Base-by-base conservation (phyloP, 2,797 vertebrate species). In the Geotrypetes seraphini region DNA sequence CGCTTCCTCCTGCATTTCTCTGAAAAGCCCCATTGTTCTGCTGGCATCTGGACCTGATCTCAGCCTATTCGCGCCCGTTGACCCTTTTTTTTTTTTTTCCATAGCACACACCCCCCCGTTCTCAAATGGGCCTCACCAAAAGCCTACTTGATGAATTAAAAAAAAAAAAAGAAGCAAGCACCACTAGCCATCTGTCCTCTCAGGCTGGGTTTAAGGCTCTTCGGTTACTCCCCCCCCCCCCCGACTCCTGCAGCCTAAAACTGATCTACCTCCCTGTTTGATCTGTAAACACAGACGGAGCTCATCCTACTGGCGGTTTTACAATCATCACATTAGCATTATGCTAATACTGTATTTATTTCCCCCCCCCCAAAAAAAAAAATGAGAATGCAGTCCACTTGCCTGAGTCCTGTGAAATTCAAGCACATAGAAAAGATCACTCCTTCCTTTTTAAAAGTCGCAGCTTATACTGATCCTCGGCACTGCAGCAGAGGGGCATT, bases 11-110 rank as follows among this genome's bases (percentile, higher is more conserved):
- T 49, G 71, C 69, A 69, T 65, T 66, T 53, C 72, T 64, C 73
- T 84, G 85, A 87, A 87, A 92, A 87, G 84, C 83, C 81, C 87
- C 86, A 91, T 95, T 94, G 91, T 94, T 86, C 71, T 39, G 69
- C 69, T 62, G 85, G 89, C 91, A 93, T 96, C 91, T 94, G 92
- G 76, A 89, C 86, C 81, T 66, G 84, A 87, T 83, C 86, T 83
- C 79, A 76, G 81, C 79, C 83, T 72, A 82, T 89, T 88, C 60
- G 65, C 83, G 66, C 75, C 78, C 79, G 63, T 28, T 87, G 85
- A 89, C 83, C 83, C 79, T 42, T 36, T 56, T 69, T 57, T 50
- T 66, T n/a, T 42, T 36, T 56, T 69, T 57, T 50, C 66, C 50
- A 57, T 50, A 7, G 57, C 43, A 5, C 63, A 50, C n/a, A n/a